Evolutionary conservation across 2,113 vertebrate species (phyloP), one percentile per base, ranked within the genome.

Genomic region (Leucoraja erinaceus): DNA sequence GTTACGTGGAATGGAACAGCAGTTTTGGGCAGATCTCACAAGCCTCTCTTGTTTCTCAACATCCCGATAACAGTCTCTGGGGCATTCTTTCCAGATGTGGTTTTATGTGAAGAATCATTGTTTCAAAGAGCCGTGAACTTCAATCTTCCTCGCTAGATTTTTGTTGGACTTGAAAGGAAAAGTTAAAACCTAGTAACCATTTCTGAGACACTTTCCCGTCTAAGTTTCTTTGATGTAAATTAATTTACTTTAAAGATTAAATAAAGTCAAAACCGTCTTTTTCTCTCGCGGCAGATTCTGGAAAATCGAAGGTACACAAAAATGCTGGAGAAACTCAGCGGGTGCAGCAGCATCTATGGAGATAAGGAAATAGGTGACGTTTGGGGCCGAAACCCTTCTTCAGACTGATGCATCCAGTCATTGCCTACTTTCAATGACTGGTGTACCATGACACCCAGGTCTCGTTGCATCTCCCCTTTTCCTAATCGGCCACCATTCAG

Each of bases 1-100:
- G 1, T 66, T 31, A 63, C 28, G 16, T 63, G 83, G 61, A 88
- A 88, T 88, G 81, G 54, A 61, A 31, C 83, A 63, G 59, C 31
- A n/a, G 56, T 28, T 61, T n/a, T 63, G 12, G n/a, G 14, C 31
- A 33, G 83, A 31, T 18, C 59, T 5, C 63, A 66, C 83, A 63
- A 88, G 59, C 59, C 28, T 33, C 83, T 63, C 83, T 88, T 66
- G 83, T 88, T 63, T n/a, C 28, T 88, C 61, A n/a, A 16, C 83
- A 0, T 31, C 59, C 59, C 31, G n/a, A 63, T 63, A 66, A 66
- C 28, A 88, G 56, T 66, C 83, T 16, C 28, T 6, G 63, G 59
- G n/a, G 83, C 16, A 88, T 12, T 63, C 28, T n/a, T 63, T 88
- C 83, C n/a, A 61, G 59, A 66, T 66, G 83, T n/a, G 63, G 28